Base-by-base conservation (phyloP, 2,888 invertebrate genomes). In the Elgonia sp. region DNA sequence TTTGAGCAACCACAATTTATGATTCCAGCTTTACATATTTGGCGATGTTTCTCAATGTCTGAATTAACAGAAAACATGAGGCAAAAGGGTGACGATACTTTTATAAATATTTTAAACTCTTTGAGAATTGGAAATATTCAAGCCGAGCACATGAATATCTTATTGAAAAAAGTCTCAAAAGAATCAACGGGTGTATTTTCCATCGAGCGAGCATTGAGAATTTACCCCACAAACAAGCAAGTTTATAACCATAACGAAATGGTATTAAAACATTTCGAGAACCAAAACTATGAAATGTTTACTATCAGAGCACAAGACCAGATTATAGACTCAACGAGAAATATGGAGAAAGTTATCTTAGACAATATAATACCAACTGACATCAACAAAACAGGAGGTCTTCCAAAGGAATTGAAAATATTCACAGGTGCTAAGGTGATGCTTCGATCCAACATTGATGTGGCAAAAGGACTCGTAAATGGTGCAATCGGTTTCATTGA, bases 401-500 rank as follows among this genome's bases (percentile, higher is more conserved):
- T 69, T 29, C 69, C 50, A 46, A 69, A 53, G 12, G 29, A 67
- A 50, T 20, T 69, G 16, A 69, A 4, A 14, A 21, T 69, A 3
- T 50, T 46, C 12, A 18, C 50, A 14, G 50, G 50, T 21, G 69
- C 69, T 1, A 69, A 69, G 50, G 50, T 69, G 14, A 69, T 72
- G 72, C 62, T 81, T 20, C 46, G 81, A 29, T 81, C 63, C 0
- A 72, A 81, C 16, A 18, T 72, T 10, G 53, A 72, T 12, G 72
- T 72, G 9, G 10, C 37, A 0, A 72, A 72, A 50, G 63, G 81
- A 40, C 18, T 81, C 0, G 81, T 81, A 0, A 81, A 72, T 42
- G 72, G 81, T 62, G 80, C 62, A 1, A 55, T 80, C 16, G 70
- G 70, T 8, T 60, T 62, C 9, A 80, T 70, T 0, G 21, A 29